Evolutionary conservation across 2,888 invertebrate species (phyloP), one percentile per base, ranked within the genome.

Genomic region (Cantharis lateralis): DNA sequence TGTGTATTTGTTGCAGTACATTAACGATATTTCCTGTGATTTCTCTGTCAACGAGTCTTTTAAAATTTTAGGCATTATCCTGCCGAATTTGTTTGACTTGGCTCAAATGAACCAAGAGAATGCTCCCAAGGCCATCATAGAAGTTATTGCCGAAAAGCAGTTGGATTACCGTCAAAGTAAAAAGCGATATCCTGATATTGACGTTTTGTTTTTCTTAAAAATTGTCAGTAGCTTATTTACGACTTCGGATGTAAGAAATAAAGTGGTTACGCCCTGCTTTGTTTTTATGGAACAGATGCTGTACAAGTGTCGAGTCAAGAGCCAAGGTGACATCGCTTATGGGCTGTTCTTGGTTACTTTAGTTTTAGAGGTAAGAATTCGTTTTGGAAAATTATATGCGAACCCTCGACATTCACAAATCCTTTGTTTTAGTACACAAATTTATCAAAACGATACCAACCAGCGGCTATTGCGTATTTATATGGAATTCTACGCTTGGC

Each of bases 211-310:
- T 80, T 93, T 96, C 84, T 93, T 98, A 78, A 97, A 97, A 89
- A 85, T 96, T 80, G 91, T 96, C 3, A 93, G 95, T 9, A 87
- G 94, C 64, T 86, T 98, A 72, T 98, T 95, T 88, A 95, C 98
- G 0, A 94, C 97, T 0, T 97, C 98, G 0, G 98, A 98, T 88
- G 96, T 94, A 86, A 91, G 93, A 62, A 98, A 98, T 90, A 93
- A 94, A 0, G 92, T 98, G 3, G 94, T 95, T n/a, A 96, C 96
- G 13, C 97, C 97, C n/a, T 90, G 91, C 82, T 89, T 95, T 82
- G 89, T 95, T 79, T 96, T 97, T 82, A 95, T 98, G 88, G 92
- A 94, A 62, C 94, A 96, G 87, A 94, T 97, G 84, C 87, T 96
- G 82, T 90, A 91, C 2, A 89, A 90, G 82, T 91, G 93, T 72